Conservation (phyloP, 2,113 vertebrate species). For the Grammomys dolichurus region DNA sequence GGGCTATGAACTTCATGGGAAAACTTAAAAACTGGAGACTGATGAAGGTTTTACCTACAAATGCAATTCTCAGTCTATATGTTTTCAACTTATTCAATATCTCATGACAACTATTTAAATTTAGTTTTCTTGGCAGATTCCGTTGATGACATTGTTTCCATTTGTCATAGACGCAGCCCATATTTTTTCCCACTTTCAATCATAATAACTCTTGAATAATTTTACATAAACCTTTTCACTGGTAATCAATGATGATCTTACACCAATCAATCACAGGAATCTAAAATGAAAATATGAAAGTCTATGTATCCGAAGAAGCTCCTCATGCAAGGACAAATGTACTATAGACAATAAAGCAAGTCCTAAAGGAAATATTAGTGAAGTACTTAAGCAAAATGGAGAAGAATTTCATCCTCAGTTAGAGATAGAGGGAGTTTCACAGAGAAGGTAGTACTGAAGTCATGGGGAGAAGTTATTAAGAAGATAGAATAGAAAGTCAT, state of each 20-base stretch:
- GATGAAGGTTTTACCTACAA: not conserved
- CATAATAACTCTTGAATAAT: not conserved
- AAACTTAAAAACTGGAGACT: conserved; percentile 31
- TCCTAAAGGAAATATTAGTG: not conserved
- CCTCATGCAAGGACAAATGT: not conserved
- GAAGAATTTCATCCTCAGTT: not conserved
- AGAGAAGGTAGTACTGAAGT: rapidly evolving
- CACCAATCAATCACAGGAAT: not conserved
- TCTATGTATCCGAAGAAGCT: not conserved
- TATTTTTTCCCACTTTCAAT: not conserved
- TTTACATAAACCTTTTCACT: not conserved
- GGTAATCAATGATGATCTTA: not conserved
- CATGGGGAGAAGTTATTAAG: not conserved
- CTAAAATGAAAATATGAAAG: conserved; percentile 28
- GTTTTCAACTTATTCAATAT: not conserved
- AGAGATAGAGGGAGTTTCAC: not conserved
- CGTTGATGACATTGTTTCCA: not conserved
- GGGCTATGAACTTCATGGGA: not conserved
- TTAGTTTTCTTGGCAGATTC: not conserved
- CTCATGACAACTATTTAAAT: not conserved
- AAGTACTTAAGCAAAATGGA: not conserved
- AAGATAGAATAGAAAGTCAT: not conserved
- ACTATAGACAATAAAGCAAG: not conserved
- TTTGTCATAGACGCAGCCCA: not conserved
- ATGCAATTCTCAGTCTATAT: not conserved